Percentiles rank a stretch among this genome's conserved stretches.
Conservation (phyloP, 1,140 invertebrate genomes). For the Copidosoma floridanum region DNA sequence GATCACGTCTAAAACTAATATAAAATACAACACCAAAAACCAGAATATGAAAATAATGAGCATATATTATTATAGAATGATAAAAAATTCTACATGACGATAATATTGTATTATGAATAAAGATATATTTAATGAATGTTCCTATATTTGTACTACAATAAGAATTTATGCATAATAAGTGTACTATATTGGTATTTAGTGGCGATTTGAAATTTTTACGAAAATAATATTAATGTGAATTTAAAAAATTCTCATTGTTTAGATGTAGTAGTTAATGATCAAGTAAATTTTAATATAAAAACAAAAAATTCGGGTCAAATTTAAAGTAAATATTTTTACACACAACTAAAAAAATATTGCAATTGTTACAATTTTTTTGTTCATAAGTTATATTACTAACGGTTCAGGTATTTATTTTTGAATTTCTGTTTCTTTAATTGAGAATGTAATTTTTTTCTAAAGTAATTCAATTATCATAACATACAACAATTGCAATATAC, state of each 20-base stretch:
- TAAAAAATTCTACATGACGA: constrained; percentile 35
- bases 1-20: too few relatives aligned
- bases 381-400: too few relatives aligned
- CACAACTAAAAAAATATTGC: background rate
- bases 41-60: too few relatives aligned
- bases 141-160: constrained; percentile 55
- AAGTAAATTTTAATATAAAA: constrained; percentile 12
- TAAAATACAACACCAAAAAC: too few relatives aligned
- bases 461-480: background rate
- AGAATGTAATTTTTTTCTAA: background rate
- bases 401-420: too few relatives aligned
- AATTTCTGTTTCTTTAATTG: too few relatives aligned
- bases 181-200: constrained; percentile 55
- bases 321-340: background rate
- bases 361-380: constrained; percentile 12
- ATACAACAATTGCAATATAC: background rate
- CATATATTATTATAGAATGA: background rate
- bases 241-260: constrained; percentile 35
- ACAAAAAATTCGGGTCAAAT: too few relatives aligned
- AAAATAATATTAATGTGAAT: constrained; percentile 31
- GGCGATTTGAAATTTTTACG: constrained; percentile 55
- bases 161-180: constrained; percentile 45
- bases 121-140: constrained; percentile 59
- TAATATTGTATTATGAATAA: constrained; percentile 44
- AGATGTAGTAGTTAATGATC: constrained; percentile 36